phyloP scores from a whole-genome alignment of 2,888 invertebrate species.

The Orgyia antiqua region DNA sequence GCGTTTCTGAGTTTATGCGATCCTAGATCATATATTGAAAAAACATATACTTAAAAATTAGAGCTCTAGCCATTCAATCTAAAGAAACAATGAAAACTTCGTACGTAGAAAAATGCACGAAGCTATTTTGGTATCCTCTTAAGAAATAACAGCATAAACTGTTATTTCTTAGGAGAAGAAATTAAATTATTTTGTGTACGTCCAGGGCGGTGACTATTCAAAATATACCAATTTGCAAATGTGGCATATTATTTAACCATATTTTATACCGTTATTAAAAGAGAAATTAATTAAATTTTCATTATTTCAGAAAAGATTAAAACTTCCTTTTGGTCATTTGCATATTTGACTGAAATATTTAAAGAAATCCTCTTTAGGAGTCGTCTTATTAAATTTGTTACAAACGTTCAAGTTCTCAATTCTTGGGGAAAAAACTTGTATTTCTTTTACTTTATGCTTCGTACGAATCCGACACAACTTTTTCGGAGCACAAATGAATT shows the following conservation, averaged over 20 bases:
- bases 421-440: constrained; percentile 41
- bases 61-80: no score
- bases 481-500: constrained; percentile 47
- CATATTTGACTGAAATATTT: constrained; percentile 60
- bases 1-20: no score
- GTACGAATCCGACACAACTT: constrained; percentile 37
- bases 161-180: no score
- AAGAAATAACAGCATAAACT: no score
- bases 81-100: no score
- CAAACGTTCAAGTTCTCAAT: constrained; percentile 41
- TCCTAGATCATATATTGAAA: no score
- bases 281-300: constrained; percentile 58
- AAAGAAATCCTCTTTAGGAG: constrained; percentile 53
- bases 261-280: constrained; percentile 42
- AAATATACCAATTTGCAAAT: no score
- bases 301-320: constrained; percentile 61
- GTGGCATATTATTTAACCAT: constrained; percentile 11
- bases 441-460: constrained; percentile 36
- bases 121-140: no score
- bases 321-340: constrained; percentile 60
- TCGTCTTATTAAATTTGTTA: constrained; percentile 61
- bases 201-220: no score
- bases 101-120: no score
- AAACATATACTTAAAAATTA: no score
- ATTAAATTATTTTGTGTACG: no score